These are phyloP conservation scores for Vanessa atalanta DNA, from an alignment of 1,140 invertebrate genomes.

Conservation along the genomic window DNA sequence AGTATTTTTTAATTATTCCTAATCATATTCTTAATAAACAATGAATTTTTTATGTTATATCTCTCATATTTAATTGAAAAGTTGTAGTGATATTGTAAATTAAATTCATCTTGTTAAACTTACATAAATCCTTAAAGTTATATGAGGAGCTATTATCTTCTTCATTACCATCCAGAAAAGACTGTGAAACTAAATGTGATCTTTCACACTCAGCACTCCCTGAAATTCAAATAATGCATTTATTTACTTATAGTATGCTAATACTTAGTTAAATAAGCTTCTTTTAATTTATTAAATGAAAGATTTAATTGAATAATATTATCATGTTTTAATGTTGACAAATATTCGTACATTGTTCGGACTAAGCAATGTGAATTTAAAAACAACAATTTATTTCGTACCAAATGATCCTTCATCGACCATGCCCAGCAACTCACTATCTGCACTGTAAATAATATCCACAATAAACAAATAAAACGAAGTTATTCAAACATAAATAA, in stretches of 20 bases:
- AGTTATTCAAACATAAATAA: constrained; percentile 43
- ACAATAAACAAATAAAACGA: constrained; percentile 35
- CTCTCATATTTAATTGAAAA: neutral
- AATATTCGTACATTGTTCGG: neutral
- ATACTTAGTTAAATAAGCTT: constrained; percentile 2
- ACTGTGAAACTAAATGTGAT: constrained; percentile 61
- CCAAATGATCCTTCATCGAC: constrained; percentile 74
- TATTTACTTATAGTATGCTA: constrained; percentile 43
- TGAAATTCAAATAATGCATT: constrained; percentile 71
- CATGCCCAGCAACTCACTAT: constrained; percentile 75
- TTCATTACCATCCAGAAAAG: constrained; percentile 59
- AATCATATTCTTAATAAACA: no score
- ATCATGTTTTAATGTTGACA: neutral
- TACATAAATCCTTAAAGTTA: constrained; percentile 68
- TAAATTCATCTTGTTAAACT: constrained; percentile 35
- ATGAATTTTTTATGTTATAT: no score
- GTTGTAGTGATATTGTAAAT: neutral
- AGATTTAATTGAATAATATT: neutral
- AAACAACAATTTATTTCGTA: constrained; percentile 44
- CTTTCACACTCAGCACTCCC: constrained; percentile 57
- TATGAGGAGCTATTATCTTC: constrained; percentile 56
- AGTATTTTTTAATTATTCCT: no score
- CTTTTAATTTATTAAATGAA: neutral
- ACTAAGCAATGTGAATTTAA: neutral
- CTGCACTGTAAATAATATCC: constrained; percentile 66